These are phyloP conservation scores for Agelaius phoeniceus DNA, from an alignment of 2,113 vertebrate species.

Conservation along the genomic window DNA sequence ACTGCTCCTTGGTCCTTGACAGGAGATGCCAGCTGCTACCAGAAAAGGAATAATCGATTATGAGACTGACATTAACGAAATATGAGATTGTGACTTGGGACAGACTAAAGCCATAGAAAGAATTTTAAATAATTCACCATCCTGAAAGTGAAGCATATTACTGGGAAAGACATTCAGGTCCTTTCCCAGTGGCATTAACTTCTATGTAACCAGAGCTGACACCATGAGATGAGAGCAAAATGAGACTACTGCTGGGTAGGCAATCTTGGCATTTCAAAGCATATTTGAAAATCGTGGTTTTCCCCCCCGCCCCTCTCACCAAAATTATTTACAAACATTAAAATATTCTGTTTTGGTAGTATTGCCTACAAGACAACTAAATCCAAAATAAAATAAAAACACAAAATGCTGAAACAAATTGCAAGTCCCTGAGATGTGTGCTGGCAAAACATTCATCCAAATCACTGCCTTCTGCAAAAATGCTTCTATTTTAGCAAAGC, in stretches of 20 bases:
- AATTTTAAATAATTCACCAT: slow-evolving; percentile 36
- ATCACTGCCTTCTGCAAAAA: slow-evolving; percentile 25
- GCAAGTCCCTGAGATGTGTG: background rate
- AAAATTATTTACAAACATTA: slow-evolving; percentile 6
- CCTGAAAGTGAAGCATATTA: background rate
- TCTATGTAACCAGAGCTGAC: background rate
- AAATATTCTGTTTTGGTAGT: background rate
- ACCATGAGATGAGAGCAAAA: background rate
- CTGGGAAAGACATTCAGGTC: background rate
- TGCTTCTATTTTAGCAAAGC: slow-evolving; percentile 32
- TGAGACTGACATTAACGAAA: background rate
- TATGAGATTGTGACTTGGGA: background rate
- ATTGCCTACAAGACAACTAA: background rate
- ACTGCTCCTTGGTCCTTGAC: background rate
- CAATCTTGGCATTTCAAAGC: background rate
- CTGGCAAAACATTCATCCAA: slow-evolving; percentile 22
- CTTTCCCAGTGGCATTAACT: background rate
- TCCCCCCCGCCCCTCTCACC: rapidly evolving
- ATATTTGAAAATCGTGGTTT: background rate
- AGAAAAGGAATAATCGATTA: slow-evolving; percentile 8
- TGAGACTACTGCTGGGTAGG: background rate
- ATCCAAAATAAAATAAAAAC: slow-evolving; percentile 8
- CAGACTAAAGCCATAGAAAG: background rate
- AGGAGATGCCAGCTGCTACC: background rate
- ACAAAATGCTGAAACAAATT: slow-evolving; percentile 22